Evolutionary conservation across 2,888 invertebrate genomes (phyloP).

Genomic region (Agonopterix subpropinquella): DNA sequence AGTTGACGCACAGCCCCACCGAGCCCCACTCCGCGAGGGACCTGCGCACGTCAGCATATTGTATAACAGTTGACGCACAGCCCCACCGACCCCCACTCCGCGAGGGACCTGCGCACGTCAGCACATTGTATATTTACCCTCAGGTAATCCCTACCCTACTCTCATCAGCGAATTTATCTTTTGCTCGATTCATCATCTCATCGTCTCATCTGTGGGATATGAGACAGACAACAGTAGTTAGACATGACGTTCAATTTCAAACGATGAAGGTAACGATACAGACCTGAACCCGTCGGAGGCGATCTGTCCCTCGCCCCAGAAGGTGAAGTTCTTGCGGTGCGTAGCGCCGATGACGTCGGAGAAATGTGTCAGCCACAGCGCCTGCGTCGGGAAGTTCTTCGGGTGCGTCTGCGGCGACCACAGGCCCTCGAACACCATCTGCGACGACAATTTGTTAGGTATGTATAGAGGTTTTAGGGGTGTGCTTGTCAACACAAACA

Average conservation of each 20-base stretch:
- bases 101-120: constrained; percentile 69
- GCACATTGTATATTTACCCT: not conserved
- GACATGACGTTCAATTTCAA: too few species aligned
- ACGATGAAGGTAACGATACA: too few species aligned
- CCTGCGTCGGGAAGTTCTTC: constrained; percentile 91
- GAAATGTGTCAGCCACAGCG: constrained; percentile 95
- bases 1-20: constrained; percentile 85
- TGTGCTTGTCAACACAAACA: too few species aligned
- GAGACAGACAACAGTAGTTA: too few species aligned
- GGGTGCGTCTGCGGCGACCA: constrained; percentile 98
- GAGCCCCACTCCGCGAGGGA: constrained; percentile 92
- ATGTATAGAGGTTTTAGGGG: too few species aligned
- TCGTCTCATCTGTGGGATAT: too few species aligned
- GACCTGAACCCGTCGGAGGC: constrained; percentile 92
- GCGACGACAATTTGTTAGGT: constrained; percentile 6
- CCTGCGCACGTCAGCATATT: too few species aligned
- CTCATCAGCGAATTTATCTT: not conserved
- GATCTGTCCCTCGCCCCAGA: constrained; percentile 93
- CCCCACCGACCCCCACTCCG: constrained; percentile 93
- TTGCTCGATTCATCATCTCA: not conserved
- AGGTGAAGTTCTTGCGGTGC: constrained; percentile 90
- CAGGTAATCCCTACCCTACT: too few species aligned
- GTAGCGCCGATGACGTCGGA: constrained; percentile 97
- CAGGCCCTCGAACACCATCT: constrained; percentile 92
- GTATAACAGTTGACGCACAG: too few species aligned